These are phyloP conservation scores for Cyanistes caeruleus DNA, from an alignment of 2,113 vertebrate species.

Conservation along the genomic window DNA sequence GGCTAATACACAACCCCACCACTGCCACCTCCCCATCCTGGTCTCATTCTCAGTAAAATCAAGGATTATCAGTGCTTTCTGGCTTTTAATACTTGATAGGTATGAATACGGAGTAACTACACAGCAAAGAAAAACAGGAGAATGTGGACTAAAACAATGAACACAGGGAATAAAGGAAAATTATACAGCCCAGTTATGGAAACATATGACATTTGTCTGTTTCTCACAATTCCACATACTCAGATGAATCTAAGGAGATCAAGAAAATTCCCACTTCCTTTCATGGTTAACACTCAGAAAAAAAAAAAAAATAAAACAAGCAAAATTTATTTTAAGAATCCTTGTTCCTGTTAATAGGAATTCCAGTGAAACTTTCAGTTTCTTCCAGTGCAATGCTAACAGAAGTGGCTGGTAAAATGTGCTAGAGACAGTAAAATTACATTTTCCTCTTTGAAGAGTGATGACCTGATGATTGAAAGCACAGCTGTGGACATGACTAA, in stretches of 20 bases:
- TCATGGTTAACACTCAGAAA: background rate
- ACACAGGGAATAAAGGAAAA: conserved; percentile 21
- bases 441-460: conserved; percentile 19
- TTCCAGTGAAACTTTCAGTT: conserved; percentile 42
- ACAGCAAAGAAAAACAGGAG: background rate
- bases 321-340: background rate
- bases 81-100: background rate
- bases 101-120: background rate
- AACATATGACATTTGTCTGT: background rate
- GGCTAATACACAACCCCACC: conserved; percentile 2
- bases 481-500: background rate
- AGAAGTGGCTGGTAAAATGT: conserved; percentile 22
- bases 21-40: background rate
- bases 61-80: background rate
- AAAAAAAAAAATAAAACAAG: conserved; percentile 18
- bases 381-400: conserved; percentile 3
- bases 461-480: background rate
- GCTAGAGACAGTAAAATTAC: background rate
- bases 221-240: conserved; percentile 3
- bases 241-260: background rate
- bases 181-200: background rate
- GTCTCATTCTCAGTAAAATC: background rate
- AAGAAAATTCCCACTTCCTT: conserved; percentile 2
- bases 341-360: background rate
- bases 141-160: background rate